Evolutionary conservation across 2,888 invertebrate genomes (phyloP), one percentile per base, ranked within the genome.

Genomic region (Eilema griseolum): DNA sequence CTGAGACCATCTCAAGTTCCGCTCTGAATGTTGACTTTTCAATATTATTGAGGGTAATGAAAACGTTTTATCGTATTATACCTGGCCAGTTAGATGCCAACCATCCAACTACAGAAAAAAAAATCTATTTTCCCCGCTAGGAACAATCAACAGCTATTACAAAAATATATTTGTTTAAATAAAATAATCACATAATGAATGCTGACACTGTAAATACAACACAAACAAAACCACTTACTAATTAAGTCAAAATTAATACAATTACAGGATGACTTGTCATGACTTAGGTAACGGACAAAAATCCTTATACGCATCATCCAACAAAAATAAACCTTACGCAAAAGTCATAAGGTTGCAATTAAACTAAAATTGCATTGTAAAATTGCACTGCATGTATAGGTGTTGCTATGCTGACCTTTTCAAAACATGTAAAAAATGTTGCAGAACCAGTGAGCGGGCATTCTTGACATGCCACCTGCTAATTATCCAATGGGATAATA

Each of bases 381-480:
- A 31, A 28, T 31, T 14, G 14, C 60, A 20, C 3, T 1, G 52
- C 10, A 52, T 2, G 26, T 8, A 5, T 84, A 85, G 85, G 81
- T 85, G 80, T 12, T n/a, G 80, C 76, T 75, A 84, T 71, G 78
- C 74, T 86, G 89, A 91, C 92, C 92, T 92, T 92, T 91, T 86
- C 85, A 87, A 87, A 83, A 82, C 74, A 76, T 64, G 71, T 82
- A 87, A 89, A 89, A 90, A 90, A 86, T 85, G 86, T 84, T 83
- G 85, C 83, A 72, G 33, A 79, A 83, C 85, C 75, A 86, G 78
- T 74, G 72, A 79, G 76, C 76, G 72, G 78, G 73, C 75, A 81
- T 87, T 89, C 90, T 90, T 91, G 91, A 92, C 92, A 92, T 91
- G 91, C 87, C 92, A 92, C 83, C 89, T 89, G 91, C 75, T 87